Conservation (phyloP, 92 coral and sea anemone genomes). For the Palythoa grandis region DNA sequence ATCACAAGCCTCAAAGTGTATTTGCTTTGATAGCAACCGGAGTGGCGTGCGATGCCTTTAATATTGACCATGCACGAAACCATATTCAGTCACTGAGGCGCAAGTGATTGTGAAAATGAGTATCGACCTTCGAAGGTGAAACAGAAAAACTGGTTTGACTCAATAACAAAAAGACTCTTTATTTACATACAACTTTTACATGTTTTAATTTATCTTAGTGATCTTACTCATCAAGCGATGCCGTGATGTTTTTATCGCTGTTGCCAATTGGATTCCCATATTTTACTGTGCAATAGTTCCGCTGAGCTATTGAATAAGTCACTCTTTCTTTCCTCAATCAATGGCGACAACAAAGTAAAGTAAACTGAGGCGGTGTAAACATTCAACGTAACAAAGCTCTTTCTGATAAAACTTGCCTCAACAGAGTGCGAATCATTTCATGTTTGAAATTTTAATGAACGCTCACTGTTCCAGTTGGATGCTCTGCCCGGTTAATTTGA, state of each 20-base stretch:
- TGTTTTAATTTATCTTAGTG: neutral
- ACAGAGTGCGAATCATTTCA: no score
- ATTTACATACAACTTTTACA: neutral
- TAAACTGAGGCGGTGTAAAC: no score
- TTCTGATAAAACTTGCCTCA: no score
- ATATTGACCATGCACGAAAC: neutral
- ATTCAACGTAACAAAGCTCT: no score
- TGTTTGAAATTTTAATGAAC: no score
- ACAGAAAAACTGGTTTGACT: neutral
- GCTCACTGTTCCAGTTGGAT: no score
- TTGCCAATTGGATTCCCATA: slow-evolving; percentile 5
- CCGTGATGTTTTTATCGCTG: neutral
- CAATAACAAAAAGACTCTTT: neutral
- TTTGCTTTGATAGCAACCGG: neutral
- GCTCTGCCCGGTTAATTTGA: no score
- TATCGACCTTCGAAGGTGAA: neutral
- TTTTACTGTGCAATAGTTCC: neutral
- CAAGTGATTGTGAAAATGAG: neutral
- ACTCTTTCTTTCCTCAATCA: no score
- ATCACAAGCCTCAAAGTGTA: neutral
- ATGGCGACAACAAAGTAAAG: no score
- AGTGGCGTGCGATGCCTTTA: neutral
- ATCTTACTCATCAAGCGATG: no score
- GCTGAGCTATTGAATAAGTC: no score
- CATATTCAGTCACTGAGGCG: neutral